A percentile compares a stretch with the other conserved stretches of the same genome.
phyloP scores from a whole-genome alignment of 2,888 invertebrate species.

The Caenorhabditis sulstoni region DNA sequence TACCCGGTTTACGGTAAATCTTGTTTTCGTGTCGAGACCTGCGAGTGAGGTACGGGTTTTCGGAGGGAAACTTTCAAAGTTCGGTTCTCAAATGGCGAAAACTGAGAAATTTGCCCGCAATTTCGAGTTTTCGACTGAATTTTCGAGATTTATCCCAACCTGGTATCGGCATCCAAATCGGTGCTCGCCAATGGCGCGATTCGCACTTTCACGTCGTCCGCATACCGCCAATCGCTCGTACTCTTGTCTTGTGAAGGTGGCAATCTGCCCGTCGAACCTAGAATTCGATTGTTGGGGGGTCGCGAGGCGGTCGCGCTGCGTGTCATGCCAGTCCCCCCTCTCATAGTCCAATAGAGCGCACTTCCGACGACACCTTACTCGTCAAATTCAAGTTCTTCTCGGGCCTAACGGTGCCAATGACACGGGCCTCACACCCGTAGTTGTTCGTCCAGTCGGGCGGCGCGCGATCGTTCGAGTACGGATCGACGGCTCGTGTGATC shows the following conservation, averaged over 20 bases:
- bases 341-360: too few species aligned
- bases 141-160: background rate
- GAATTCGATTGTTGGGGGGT: background rate
- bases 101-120: too few species aligned
- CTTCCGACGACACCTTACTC: background rate
- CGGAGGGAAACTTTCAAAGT: too few species aligned
- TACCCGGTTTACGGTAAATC: too few species aligned
- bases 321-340: too few species aligned
- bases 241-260: constrained; percentile 15
- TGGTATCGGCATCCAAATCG: constrained; percentile 25
- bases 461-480: constrained; percentile 24
- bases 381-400: constrained; percentile 36
- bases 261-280: constrained; percentile 38
- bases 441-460: constrained; percentile 42
- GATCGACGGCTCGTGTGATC: too few species aligned
- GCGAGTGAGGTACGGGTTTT: too few species aligned
- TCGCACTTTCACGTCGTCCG: constrained; percentile 55
- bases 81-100: too few species aligned
- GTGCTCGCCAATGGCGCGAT: constrained; percentile 55
- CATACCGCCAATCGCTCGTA: constrained; percentile 43
- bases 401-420: constrained; percentile 51
- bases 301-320: too few species aligned
- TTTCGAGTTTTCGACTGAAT: too few species aligned
- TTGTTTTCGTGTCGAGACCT: too few species aligned
- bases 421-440: constrained; percentile 57